Evolutionary conservation across 2,113 vertebrate genomes (phyloP).

Genomic region (Emydocephalus ijimae): DNA sequence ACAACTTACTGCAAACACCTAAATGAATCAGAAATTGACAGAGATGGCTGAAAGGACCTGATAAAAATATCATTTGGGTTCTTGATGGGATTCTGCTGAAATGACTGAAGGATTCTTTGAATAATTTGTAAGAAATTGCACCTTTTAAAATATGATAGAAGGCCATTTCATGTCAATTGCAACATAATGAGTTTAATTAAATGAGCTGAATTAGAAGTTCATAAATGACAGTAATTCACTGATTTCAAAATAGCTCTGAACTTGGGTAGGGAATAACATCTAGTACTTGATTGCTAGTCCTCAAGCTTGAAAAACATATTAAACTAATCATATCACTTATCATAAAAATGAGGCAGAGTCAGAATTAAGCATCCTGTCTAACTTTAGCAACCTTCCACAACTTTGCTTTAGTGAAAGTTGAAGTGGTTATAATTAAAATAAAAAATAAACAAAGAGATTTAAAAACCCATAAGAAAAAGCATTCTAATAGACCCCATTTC

Average conservation of each 20-base stretch:
- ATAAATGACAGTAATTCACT: not conserved
- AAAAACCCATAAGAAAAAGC: not conserved
- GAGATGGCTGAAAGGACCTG: not conserved
- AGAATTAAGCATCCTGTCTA: not conserved
- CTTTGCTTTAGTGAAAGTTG: not conserved
- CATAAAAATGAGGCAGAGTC: not conserved
- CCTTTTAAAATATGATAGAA: conserved; percentile 4
- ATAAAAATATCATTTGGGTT: not conserved
- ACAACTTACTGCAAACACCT: not conserved
- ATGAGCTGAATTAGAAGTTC: not conserved
- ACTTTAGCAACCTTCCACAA: not conserved
- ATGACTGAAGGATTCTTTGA: not conserved
- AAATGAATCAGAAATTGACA: not conserved
- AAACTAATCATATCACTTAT: not conserved
- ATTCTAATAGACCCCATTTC: not conserved
- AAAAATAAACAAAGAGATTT: not conserved
- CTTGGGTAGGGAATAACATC: not conserved
- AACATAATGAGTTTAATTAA: conserved; percentile 9
- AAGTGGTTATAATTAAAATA: not conserved
- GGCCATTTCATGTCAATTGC: not conserved
- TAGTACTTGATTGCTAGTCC: not conserved
- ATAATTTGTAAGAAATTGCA: conserved; percentile 29
- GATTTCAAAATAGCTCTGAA: not conserved
- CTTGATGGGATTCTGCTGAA: not conserved
- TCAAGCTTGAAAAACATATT: not conserved